phyloP scores from a whole-genome alignment of 2,888 invertebrate species.

The Campopleginae sp. region DNA sequence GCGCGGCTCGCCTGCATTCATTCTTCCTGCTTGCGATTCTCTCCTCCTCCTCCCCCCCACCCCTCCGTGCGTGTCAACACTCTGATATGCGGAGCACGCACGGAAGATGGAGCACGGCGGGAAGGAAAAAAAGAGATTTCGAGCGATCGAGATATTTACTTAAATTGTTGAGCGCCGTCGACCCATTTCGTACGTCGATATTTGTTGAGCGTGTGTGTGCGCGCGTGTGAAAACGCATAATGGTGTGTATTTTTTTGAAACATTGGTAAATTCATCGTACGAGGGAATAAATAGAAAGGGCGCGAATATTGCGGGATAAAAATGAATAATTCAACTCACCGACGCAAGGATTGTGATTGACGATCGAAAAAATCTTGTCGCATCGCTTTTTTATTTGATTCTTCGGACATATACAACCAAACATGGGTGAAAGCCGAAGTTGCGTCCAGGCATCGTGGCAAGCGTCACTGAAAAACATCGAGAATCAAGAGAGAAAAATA shows the following conservation, averaged over 20 bases:
- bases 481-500: neutral
- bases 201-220: no score
- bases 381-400: conserved; percentile 95
- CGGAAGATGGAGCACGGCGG: no score
- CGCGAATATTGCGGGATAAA: neutral
- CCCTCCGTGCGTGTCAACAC: no score
- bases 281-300: neutral
- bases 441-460: conserved; percentile 96
- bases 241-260: no score
- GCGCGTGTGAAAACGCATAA: no score
- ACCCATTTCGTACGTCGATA: no score
- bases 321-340: conserved; percentile 88
- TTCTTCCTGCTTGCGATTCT: no score
- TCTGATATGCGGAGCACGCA: no score
- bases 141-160: neutral
- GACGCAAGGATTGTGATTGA: conserved; percentile 97
- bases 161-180: no score
- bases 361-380: conserved; percentile 94
- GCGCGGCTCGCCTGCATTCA: no score
- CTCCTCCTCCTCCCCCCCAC: no score
- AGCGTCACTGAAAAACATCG: conserved; percentile 88
- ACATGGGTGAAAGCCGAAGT: conserved; percentile 94
- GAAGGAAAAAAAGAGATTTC: neutral
- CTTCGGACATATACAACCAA: conserved; percentile 96
- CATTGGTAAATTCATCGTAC: neutral